Conservation (phyloP, 2,888 invertebrate genomes). For the Nemurella pictetii region DNA sequence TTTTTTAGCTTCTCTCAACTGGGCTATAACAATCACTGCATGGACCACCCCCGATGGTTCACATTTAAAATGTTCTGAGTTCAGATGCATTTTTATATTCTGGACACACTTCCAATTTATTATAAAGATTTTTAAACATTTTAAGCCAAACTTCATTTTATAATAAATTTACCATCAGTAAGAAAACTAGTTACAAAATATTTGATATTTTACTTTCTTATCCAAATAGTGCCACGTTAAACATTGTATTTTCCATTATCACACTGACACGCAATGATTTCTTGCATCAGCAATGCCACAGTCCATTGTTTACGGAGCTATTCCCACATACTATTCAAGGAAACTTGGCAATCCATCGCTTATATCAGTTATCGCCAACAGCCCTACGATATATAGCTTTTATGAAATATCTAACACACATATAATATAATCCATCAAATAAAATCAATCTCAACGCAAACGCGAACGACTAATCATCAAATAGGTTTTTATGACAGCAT, state of each 20-base stretch:
- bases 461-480: background rate
- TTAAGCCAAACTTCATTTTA: too few species aligned
- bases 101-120: too few species aligned
- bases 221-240: background rate
- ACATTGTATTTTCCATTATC: background rate
- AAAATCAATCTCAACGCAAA: background rate
- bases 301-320: background rate
- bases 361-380: background rate
- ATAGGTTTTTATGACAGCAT: background rate
- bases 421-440: background rate
- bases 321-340: background rate
- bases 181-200: too few species aligned
- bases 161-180: too few species aligned
- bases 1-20: too few species aligned
- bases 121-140: too few species aligned
- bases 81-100: too few species aligned
- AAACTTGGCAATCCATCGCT: background rate
- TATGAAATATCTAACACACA: background rate
- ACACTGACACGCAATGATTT: background rate
- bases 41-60: too few species aligned
- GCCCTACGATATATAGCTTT: background rate
- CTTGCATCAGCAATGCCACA: background rate
- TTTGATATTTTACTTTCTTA: background rate
- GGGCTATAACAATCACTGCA: too few species aligned
- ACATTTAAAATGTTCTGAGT: too few species aligned